A percentile compares a stretch with the other conserved stretches of the same genome.
These are phyloP conservation scores for Neelides sp. DNA, from an alignment of 1,140 invertebrate genomes.

Conservation along the genomic window DNA sequence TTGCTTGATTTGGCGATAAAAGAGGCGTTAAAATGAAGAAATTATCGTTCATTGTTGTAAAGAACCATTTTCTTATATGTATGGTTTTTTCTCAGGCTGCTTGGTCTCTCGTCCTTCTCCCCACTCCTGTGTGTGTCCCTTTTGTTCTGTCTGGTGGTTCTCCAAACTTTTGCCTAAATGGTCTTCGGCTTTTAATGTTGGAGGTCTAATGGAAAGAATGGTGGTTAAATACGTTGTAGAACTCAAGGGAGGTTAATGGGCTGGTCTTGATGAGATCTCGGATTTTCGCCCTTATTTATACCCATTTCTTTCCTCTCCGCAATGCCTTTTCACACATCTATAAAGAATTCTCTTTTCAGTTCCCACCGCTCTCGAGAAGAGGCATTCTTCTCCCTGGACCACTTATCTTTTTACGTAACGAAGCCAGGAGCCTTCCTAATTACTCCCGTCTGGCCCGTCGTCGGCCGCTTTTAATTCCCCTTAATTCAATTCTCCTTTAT, in stretches of 20 bases:
- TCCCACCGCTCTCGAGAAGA: background rate
- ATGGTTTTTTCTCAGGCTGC: too few relatives aligned
- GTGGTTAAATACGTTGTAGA: background rate
- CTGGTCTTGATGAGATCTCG: background rate
- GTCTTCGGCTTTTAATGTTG: background rate
- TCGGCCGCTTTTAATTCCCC: constrained; percentile 16
- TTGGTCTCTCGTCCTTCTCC: constrained; percentile 8
- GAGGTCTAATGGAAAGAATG: background rate
- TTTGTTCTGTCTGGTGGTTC: background rate
- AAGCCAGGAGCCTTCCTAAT: constrained; percentile 16
- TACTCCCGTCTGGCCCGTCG: constrained; percentile 11
- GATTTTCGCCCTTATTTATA: background rate
- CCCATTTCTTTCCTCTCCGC: constrained; percentile 4
- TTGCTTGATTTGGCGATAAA: constrained; percentile 21
- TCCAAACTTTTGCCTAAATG: background rate
- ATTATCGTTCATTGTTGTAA: constrained; percentile 27
- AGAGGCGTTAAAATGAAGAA: constrained; percentile 22
- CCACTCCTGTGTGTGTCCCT: background rate
- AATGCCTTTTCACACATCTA: constrained; percentile 22
- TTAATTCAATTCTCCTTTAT: too few relatives aligned
- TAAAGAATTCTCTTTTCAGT: constrained; percentile 12
- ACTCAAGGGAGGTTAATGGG: constrained; percentile 3
- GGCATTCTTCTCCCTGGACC: background rate
- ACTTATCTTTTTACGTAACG: background rate
- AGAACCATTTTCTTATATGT: constrained; percentile 17